These are phyloP conservation scores for Pandemis cinnamomeana DNA, from an alignment of 2,888 invertebrate species.

Conservation along the genomic window DNA sequence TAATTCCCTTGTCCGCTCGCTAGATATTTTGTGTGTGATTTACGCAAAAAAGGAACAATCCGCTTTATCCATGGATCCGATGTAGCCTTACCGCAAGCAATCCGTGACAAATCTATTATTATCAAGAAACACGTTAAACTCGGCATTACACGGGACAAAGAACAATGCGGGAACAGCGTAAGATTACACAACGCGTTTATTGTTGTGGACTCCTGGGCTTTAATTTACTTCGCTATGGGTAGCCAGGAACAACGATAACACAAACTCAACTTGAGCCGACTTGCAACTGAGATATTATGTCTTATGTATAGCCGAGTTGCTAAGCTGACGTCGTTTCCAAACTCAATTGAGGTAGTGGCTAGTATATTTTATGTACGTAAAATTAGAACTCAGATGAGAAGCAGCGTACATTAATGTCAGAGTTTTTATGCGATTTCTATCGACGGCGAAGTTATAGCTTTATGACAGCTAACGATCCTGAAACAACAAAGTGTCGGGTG, in stretches of 20 bases:
- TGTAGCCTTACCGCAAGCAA: constrained; percentile 21
- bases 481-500: constrained; percentile 8
- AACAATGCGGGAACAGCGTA: constrained; percentile 38
- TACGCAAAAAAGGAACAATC: not conserved
- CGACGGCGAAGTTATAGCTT: constrained; percentile 3
- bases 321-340: not conserved
- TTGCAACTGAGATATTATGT: constrained; percentile 34
- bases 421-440: constrained; percentile 25
- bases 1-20: not conserved
- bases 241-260: constrained; percentile 29
- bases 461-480: constrained; percentile 12
- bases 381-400: not conserved
- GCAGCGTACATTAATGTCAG: not conserved
- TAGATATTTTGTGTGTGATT: not conserved
- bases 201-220: constrained; percentile 40
- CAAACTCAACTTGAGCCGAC: constrained; percentile 17
- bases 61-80: not conserved
- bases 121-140: constrained; percentile 40
- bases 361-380: not conserved
- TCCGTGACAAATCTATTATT: constrained; percentile 43
- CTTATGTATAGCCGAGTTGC: constrained; percentile 17
- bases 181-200: constrained; percentile 39
- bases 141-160: constrained; percentile 39
- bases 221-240: constrained; percentile 34
- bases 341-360: constrained; percentile 11